phyloP scores from a whole-genome alignment of 2,888 invertebrate genomes.

The Leptopilina syphax region DNA sequence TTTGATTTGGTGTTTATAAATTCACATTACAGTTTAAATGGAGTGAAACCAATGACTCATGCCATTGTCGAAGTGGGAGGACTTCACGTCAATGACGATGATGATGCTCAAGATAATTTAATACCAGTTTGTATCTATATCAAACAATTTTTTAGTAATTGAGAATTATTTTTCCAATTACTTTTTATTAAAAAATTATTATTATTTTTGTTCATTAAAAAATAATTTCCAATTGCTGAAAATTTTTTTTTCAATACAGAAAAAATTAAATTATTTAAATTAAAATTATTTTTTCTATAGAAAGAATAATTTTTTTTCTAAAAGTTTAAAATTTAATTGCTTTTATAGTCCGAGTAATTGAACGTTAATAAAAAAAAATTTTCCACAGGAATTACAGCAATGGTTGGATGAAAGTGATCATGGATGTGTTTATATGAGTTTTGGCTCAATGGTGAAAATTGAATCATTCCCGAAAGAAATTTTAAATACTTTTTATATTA shows the following conservation, averaged over 20 bases:
- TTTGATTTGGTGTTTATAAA: slow-evolving; percentile 77
- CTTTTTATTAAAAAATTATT: no score
- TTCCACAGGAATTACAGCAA: slow-evolving; percentile 65
- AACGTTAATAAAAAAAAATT: neutral
- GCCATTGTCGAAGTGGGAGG: slow-evolving; percentile 80
- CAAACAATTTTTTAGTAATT: neutral
- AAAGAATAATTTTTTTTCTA: no score
- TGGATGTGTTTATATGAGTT: slow-evolving; percentile 71
- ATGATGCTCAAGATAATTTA: slow-evolving; percentile 34
- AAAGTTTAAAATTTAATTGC: no score
- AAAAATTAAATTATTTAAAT: no score
- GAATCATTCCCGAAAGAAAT: slow-evolving; percentile 66
- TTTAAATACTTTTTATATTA: slow-evolving; percentile 62
- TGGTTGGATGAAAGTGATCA: slow-evolving; percentile 69
- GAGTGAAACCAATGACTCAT: slow-evolving; percentile 77
- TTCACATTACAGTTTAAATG: slow-evolving; percentile 79
- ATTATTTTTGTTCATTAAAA: no score
- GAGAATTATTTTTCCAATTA: no score
- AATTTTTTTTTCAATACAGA: no score
- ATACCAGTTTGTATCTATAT: slow-evolving; percentile 47
- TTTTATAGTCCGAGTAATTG: no score
- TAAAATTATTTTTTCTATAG: no score
- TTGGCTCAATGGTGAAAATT: slow-evolving; percentile 72
- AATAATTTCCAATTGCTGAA: no score
- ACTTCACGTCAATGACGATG: slow-evolving; percentile 73